These are phyloP conservation scores for Dicaeum eximium DNA, from an alignment of 2,113 vertebrate genomes.

Conservation along the genomic window DNA sequence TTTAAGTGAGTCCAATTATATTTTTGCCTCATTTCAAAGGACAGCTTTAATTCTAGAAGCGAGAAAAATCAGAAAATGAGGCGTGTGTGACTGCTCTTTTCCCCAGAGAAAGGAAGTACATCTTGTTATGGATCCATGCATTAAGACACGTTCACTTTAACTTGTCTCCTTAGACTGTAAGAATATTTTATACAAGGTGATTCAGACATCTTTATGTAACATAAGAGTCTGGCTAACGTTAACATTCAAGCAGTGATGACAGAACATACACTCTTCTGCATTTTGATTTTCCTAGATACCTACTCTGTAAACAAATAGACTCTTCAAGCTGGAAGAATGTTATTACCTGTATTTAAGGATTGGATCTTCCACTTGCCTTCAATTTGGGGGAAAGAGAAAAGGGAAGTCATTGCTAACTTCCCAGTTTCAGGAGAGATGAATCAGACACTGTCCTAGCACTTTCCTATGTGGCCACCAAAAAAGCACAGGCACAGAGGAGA, in stretches of 20 bases:
- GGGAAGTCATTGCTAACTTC: not conserved
- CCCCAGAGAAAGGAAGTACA: not conserved
- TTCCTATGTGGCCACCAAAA: not conserved
- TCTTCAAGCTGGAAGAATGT: not conserved
- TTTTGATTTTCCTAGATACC: not conserved
- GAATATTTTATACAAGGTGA: not conserved
- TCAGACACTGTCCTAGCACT: not conserved
- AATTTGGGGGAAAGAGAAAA: not conserved
- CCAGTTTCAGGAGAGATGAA: not conserved
- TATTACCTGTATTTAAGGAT: not conserved
- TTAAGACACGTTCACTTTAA: not conserved
- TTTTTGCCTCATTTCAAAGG: conserved; percentile 2
- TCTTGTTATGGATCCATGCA: not conserved
- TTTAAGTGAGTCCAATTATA: not conserved
- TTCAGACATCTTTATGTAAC: not conserved
- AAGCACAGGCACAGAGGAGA: not conserved
- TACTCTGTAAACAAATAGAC: not conserved
- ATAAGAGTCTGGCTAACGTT: not conserved
- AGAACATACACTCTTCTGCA: not conserved
- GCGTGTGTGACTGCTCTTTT: not conserved
- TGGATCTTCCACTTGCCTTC: not conserved
- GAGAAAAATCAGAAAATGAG: not conserved
- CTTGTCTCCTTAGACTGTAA: not conserved
- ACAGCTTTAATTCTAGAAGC: not conserved
- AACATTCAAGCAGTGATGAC: not conserved